Evolutionary conservation across 2,797 vertebrate genomes (phyloP).

Genomic region (Babyrousa celebensis): DNA sequence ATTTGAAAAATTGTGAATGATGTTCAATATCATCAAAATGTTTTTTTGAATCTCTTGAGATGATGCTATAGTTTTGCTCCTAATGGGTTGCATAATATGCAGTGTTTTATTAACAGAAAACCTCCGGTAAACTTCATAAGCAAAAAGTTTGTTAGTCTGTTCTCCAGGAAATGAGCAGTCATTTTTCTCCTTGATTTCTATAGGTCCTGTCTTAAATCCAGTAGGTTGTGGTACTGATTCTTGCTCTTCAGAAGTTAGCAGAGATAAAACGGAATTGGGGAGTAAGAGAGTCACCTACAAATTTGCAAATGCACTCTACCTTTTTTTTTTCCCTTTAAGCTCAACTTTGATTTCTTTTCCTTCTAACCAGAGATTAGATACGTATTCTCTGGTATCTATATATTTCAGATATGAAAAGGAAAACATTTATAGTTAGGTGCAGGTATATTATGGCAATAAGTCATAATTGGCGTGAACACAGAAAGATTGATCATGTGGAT

Average conservation of each 20-base stretch:
- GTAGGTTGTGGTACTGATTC: background rate
- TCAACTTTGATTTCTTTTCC: background rate
- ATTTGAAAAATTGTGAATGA: background rate
- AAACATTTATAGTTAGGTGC: background rate
- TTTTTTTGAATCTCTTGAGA: background rate
- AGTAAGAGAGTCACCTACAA: background rate
- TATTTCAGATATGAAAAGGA: slow-evolving; percentile 26
- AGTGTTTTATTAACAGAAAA: slow-evolving; percentile 56
- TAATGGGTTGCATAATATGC: background rate
- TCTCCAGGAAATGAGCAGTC: background rate
- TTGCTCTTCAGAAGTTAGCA: slow-evolving; percentile 4
- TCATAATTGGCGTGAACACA: background rate
- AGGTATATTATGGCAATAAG: background rate
- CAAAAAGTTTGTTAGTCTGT: background rate
- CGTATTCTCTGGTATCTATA: background rate
- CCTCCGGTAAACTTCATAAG: background rate
- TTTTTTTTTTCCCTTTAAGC: background rate
- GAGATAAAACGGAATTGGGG: background rate
- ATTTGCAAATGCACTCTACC: background rate
- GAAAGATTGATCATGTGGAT: slow-evolving; percentile 20
- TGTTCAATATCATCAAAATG: background rate
- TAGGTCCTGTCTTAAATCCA: background rate
- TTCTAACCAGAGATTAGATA: background rate
- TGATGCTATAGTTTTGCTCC: background rate
- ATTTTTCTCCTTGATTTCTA: background rate